Percentiles rank a stretch among this genome's conserved stretches.
phyloP scores from a whole-genome alignment of 2,797 vertebrate species.

The Aplochiton taeniatus region DNA sequence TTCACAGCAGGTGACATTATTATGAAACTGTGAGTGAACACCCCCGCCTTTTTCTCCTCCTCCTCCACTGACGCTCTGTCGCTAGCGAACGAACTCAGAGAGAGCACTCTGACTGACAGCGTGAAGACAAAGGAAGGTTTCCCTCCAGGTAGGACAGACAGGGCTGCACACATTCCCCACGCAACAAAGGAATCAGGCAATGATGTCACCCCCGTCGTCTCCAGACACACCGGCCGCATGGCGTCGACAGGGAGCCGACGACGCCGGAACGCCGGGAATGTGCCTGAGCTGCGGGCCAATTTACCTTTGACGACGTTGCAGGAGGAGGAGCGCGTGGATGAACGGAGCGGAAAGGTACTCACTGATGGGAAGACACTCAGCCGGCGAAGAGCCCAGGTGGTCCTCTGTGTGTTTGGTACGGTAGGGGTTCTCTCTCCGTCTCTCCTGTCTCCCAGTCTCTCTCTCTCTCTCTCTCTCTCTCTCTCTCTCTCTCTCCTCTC shows the following conservation, averaged over 20 bases:
- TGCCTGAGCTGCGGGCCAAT: constrained; percentile 13
- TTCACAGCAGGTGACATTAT: no score
- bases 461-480: constrained; percentile 28
- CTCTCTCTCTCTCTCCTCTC: constrained; percentile 28
- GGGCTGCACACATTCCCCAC: constrained; percentile 31
- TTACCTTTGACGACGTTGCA: background rate
- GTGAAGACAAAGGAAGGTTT: constrained; percentile 50
- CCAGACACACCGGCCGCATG: constrained; percentile 49
- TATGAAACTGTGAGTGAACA: no score
- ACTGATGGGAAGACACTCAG: constrained; percentile 50
- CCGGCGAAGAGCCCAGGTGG: constrained; percentile 37
- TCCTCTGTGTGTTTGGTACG: constrained; percentile 28
- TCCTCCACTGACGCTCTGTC: constrained; percentile 29
- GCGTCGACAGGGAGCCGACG: constrained; percentile 12
- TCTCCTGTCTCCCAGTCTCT: constrained; percentile 30
- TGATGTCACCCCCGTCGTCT: constrained; percentile 57
- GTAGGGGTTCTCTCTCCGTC: constrained; percentile 37
- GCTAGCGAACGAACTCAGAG: constrained; percentile 22
- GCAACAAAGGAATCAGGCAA: constrained; percentile 59
- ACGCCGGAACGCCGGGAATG: no score
- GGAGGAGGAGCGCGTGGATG: constrained; percentile 6
- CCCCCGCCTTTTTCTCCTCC: background rate
- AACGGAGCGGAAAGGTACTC: constrained; percentile 52
- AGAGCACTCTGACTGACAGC: constrained; percentile 22
- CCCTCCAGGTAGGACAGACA: constrained; percentile 40